phyloP scores from a whole-genome alignment of 2,797 vertebrate species.

The Myotis pilosus region DNA sequence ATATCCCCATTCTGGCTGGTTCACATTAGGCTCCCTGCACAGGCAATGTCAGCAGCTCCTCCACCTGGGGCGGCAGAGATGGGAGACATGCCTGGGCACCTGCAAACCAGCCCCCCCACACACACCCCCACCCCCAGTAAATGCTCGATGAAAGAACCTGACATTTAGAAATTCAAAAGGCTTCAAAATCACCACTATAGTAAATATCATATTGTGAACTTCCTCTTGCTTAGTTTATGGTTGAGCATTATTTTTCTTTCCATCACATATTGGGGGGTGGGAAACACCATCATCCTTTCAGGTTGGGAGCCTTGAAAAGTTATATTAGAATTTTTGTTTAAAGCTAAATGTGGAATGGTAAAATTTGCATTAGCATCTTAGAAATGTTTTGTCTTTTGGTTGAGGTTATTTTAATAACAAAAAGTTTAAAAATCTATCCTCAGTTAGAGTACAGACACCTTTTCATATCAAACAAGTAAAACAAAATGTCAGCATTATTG shows the following conservation, averaged over 20 bases:
- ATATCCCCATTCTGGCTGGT: constrained; percentile 33
- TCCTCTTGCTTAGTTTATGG: background rate
- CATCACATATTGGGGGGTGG: background rate
- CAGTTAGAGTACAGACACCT: background rate
- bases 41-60: background rate
- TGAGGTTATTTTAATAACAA: constrained; percentile 19
- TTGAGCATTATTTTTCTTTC: background rate
- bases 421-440: background rate
- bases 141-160: background rate
- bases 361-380: background rate
- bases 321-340: background rate
- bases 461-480: background rate
- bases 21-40: background rate
- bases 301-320: background rate
- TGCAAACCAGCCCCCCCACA: background rate
- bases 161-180: background rate
- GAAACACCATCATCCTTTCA: background rate
- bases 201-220: background rate
- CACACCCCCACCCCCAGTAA: background rate
- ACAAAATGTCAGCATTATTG: background rate
- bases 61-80: background rate
- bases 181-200: background rate
- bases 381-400: background rate
- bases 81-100: background rate
- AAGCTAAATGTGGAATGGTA: background rate